Conservation (phyloP, 2,797 vertebrate genomes). For the Etheostoma perlongum region DNA sequence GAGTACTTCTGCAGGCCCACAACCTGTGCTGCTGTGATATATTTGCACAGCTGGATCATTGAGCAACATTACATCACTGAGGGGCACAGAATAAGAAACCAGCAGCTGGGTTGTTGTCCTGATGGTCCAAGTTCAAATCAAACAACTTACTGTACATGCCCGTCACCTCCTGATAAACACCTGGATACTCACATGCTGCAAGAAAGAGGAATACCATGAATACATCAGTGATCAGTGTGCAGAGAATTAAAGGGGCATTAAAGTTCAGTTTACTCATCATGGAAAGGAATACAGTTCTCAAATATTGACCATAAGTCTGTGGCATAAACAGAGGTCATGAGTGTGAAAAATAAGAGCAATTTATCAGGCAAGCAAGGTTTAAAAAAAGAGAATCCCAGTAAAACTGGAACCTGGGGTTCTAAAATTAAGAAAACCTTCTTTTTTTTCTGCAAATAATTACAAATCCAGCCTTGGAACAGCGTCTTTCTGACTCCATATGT, state of each 20-base stretch:
- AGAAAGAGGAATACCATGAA: conserved; percentile 21
- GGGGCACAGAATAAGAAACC: conserved; percentile 11
- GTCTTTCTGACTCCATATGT: too few relatives aligned
- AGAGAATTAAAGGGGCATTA: conserved; percentile 9
- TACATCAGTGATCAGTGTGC: neutral
- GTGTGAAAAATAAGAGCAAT: neutral
- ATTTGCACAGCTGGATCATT: conserved; percentile 84
- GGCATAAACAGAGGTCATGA: neutral
- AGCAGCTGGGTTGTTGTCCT: conserved; percentile 16
- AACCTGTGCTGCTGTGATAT: conserved; percentile 67
- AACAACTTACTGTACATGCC: conserved; percentile 36
- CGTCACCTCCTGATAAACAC: conserved; percentile 6
- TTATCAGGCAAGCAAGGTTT: too few relatives aligned
- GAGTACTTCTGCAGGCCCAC: conserved; percentile 46
- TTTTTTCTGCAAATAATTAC: too few relatives aligned
- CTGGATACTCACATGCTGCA: conserved; percentile 84
- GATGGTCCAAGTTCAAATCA: neutral
- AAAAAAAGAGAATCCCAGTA: too few relatives aligned
- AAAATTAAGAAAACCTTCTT: too few relatives aligned
- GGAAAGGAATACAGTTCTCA: neutral
- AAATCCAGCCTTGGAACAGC: too few relatives aligned
- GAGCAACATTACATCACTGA: conserved; percentile 64
- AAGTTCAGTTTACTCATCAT: neutral
- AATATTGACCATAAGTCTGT: neutral
- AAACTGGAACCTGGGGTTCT: too few relatives aligned